phyloP scores from a whole-genome alignment of 2,113 vertebrate species.

The Dascyllus trimaculatus region DNA sequence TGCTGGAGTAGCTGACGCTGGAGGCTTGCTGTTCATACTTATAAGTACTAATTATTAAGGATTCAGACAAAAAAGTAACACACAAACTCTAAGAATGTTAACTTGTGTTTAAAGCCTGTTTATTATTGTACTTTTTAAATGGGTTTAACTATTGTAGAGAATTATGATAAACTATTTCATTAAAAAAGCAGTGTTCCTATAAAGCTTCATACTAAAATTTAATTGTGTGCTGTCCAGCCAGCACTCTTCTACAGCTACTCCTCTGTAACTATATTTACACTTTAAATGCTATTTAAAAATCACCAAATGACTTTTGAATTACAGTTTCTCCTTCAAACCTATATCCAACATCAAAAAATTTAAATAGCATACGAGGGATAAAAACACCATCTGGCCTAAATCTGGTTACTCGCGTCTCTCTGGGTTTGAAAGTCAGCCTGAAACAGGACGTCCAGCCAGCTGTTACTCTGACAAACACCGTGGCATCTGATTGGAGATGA shows the following conservation, averaged over 20 bases:
- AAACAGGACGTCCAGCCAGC: conserved; percentile 71
- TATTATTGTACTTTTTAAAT: too few relatives aligned
- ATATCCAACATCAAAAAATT: conserved; percentile 24
- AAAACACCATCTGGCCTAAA: conserved; percentile 76
- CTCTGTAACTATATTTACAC: neutral
- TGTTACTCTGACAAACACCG: conserved; percentile 62
- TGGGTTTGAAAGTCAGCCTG: conserved; percentile 73
- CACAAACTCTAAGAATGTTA: neutral
- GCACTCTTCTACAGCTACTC: neutral
- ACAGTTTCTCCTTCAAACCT: conserved; percentile 33
- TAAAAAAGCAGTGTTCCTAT: too few relatives aligned
- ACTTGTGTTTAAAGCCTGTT: neutral
- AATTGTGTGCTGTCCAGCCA: neutral
- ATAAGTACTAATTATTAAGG: neutral
- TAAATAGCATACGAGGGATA: conserved; percentile 48
- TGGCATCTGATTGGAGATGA: conserved; percentile 38
- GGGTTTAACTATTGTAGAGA: too few relatives aligned
- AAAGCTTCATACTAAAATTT: neutral
- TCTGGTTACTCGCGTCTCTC: conserved; percentile 54
- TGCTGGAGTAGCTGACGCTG: neutral
- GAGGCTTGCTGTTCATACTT: neutral
- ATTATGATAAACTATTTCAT: too few relatives aligned
- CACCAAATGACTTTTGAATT: conserved; percentile 29
- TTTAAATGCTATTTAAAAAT: neutral
- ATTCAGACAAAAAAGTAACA: neutral